Conservation (phyloP, 2,113 vertebrate genomes). For the Colaptes auratus region DNA sequence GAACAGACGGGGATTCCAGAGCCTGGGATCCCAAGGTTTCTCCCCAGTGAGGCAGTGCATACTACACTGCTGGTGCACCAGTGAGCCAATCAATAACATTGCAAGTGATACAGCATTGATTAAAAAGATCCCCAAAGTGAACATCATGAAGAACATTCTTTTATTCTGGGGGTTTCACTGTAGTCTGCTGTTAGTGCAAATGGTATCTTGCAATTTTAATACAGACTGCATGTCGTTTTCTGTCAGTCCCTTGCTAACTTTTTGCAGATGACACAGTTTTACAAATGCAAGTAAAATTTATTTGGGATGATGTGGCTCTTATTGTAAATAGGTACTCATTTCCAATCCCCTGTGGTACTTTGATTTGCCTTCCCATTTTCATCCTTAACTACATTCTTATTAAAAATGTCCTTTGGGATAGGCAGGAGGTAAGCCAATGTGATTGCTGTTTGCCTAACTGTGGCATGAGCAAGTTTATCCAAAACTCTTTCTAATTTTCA, state of each 20-base stretch:
- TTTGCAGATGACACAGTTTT: constrained; percentile 62
- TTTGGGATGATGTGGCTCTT: constrained; percentile 79
- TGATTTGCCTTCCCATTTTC: constrained; percentile 88
- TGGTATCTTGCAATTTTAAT: constrained; percentile 5
- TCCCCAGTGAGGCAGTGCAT: background rate
- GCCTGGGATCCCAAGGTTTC: background rate
- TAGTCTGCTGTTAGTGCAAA: constrained; percentile 57
- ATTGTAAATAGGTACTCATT: constrained; percentile 94
- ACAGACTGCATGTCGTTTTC: constrained; percentile 51
- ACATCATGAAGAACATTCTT: constrained; percentile 17
- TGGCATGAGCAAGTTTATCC: constrained; percentile 61
- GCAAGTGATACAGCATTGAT: background rate
- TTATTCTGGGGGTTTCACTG: constrained; percentile 27
- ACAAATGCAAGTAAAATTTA: constrained; percentile 78
- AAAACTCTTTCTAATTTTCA: constrained; percentile 74
- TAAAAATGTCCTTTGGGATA: constrained; percentile 77
- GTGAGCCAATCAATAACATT: background rate
- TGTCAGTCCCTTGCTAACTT: constrained; percentile 60
- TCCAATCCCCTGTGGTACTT: constrained; percentile 89
- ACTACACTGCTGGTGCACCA: constrained; percentile 13
- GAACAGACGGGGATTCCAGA: constrained; percentile 27
- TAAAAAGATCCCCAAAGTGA: background rate
- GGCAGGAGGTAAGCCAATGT: constrained; percentile 68
- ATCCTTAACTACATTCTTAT: constrained; percentile 89
- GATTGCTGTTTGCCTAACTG: constrained; percentile 72